Base-by-base conservation (phyloP, 2,888 invertebrate species). In the Eupithecia dodoneata region DNA sequence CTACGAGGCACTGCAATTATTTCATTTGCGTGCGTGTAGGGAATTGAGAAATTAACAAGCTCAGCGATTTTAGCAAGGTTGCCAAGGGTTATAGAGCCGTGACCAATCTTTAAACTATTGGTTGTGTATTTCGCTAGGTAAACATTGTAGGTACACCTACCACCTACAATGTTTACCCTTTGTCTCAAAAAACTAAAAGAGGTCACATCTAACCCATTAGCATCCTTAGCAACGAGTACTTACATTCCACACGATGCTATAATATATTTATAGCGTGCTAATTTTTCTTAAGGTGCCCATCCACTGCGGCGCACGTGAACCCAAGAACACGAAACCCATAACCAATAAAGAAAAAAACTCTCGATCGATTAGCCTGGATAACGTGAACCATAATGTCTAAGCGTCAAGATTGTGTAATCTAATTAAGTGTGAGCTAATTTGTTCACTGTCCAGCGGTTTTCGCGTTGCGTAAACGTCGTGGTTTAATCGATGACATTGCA, bases 341-440 rank as follows among this genome's bases (percentile, higher is more conserved):
- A 44, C 15, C n/a, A 44, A n/a, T n/a, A 42, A 44, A 30, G 30
- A 30, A 30, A 30, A 30, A 44, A 70, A 45, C 47, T 13, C 71
- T n/a, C 65, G 10, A 65, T 73, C 63, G 45, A 76, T 74, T 70
- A 76, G 55, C 74, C 71, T 74, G 74, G 74, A 67, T 71, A 55
- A 74, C 73, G 44, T 9, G 45, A 41, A 55, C 47, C 55, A 76
- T 30, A 63, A 74, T 44, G 42, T 73, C 66, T 67, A 49, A 67
- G 49, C 41, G 65, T n/a, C 49, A 15, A 44, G 30, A 69, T 69
- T 74, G 42, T 45, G 66, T 74, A 77, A 77, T 73, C 44, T 71
- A 74, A 77, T 77, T 74, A 77, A 63, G 66, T 45, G 71, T 74
- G 67, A 65, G 71, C 74, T 45, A 74, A 77, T 77, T 73, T 73